Evolutionary conservation across 2,113 vertebrate species (phyloP).

Genomic region (Tachysurus vachellii): DNA sequence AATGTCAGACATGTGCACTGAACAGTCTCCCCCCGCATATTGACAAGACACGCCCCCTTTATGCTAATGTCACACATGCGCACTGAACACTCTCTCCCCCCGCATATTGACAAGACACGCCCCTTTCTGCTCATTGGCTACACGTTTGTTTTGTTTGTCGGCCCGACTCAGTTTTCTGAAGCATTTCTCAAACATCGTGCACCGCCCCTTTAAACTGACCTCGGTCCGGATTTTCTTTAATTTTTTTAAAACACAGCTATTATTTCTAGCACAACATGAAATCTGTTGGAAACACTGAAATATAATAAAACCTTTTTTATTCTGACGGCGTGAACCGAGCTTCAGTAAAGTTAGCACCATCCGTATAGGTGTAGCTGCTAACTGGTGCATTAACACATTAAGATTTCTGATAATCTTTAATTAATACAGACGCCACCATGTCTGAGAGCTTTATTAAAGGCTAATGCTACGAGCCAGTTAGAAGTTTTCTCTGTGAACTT

Average conservation of each 20-base stretch:
- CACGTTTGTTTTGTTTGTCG: too few relatives aligned
- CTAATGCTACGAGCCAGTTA: not conserved
- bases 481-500: slow-evolving; percentile 21
- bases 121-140: too few relatives aligned
- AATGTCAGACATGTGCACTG: too few relatives aligned
- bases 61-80: too few relatives aligned
- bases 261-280: not conserved
- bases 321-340: not conserved
- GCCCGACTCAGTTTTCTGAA: too few relatives aligned
- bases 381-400: slow-evolving; percentile 3
- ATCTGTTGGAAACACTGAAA: not conserved
- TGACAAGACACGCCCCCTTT: too few relatives aligned
- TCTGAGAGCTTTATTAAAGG: slow-evolving; percentile 18
- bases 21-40: too few relatives aligned
- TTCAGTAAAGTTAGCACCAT: too few relatives aligned
- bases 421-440: slow-evolving; percentile 6
- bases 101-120: too few relatives aligned
- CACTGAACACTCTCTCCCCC: too few relatives aligned
- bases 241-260: not conserved
- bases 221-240: not conserved
- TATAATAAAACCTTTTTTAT: not conserved
- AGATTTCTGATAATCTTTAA: not conserved
- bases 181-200: too few relatives aligned
- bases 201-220: not conserved
- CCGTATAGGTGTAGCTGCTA: not conserved